Evolutionary conservation across 2,113 vertebrate genomes (phyloP).

Genomic region (Alouatta palliata): DNA sequence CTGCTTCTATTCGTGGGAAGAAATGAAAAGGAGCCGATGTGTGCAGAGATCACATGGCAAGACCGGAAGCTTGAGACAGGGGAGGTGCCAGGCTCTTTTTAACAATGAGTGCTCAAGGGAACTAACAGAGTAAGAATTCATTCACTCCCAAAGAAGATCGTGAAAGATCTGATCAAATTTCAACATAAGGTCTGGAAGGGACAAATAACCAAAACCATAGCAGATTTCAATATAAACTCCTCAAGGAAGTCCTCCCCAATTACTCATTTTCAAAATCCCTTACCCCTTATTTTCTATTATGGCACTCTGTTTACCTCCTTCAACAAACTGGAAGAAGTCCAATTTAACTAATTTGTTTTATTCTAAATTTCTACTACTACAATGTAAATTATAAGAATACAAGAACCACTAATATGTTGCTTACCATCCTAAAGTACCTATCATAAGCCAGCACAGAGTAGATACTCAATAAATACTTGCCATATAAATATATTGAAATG

Average conservation of each 20-base stretch:
- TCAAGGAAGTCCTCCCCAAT: neutral
- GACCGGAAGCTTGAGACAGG: neutral
- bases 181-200: neutral
- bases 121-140: neutral
- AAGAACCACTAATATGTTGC: neutral
- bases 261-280: neutral
- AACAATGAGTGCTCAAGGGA: neutral
- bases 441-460: neutral
- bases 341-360: neutral
- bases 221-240: neutral
- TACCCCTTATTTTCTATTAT: neutral
- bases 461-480: neutral
- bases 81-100: neutral
- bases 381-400: neutral
- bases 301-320: neutral
- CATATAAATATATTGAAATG: neutral
- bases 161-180: neutral
- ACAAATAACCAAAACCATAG: neutral
- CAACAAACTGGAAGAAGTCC: neutral
- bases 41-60: neutral
- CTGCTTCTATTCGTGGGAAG: neutral
- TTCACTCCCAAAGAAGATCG: neutral
- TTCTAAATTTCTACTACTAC: neutral
- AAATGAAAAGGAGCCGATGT: neutral
- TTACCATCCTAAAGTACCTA: neutral